These are phyloP conservation scores for Pocota personata DNA, from an alignment of 2,888 invertebrate genomes.

Conservation along the genomic window DNA sequence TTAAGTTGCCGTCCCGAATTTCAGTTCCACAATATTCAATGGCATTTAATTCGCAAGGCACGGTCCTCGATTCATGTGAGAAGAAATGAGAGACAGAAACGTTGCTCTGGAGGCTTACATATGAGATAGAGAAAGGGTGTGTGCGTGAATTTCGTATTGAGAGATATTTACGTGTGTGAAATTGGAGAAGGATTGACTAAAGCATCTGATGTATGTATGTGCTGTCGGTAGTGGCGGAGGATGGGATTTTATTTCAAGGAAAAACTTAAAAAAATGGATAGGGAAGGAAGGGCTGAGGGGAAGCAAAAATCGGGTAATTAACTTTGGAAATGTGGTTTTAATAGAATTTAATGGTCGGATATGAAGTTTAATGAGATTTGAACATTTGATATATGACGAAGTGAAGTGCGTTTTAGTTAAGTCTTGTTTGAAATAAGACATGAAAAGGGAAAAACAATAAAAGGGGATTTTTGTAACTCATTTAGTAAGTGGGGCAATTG, in stretches of 20 bases:
- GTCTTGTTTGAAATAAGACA: neutral
- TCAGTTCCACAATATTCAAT: conserved; percentile 17
- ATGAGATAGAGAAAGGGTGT: neutral
- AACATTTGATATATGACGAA: conserved; percentile 17
- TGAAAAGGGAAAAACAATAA: neutral
- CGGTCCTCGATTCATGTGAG: neutral
- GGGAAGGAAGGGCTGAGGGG: neutral
- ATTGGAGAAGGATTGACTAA: conserved; percentile 24
- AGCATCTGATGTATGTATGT: neutral
- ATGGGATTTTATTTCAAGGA: neutral
- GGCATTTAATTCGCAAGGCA: conserved; percentile 5
- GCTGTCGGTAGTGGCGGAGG: neutral
- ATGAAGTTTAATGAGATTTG: conserved; percentile 36
- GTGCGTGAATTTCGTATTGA: neutral
- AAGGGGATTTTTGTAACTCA: neutral
- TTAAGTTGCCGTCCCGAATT: conserved; percentile 30
- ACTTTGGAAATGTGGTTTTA: conserved; percentile 28
- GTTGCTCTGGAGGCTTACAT: neutral
- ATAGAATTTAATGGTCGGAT: conserved; percentile 38
- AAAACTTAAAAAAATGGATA: conserved; percentile 14
- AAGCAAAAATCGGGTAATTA: conserved; percentile 35
- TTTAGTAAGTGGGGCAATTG: neutral
- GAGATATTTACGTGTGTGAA: conserved; percentile 6
- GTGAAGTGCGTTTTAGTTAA: neutral
- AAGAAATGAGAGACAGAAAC: neutral